These are phyloP conservation scores for Crotophaga sulcirostris DNA, from an alignment of 2,113 vertebrate species.

Conservation along the genomic window DNA sequence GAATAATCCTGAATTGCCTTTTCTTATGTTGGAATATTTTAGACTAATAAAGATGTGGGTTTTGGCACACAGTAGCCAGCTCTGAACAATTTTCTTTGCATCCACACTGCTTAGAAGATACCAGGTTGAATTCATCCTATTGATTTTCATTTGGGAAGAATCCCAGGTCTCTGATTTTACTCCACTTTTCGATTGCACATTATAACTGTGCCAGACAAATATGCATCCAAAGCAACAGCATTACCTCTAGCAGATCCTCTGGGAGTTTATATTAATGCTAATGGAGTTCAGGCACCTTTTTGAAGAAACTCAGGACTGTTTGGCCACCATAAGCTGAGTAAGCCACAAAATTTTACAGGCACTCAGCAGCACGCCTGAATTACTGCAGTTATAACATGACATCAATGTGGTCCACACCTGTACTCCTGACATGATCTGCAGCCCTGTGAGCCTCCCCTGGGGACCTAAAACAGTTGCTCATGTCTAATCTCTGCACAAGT, in stretches of 20 bases:
- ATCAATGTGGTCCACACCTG: background rate
- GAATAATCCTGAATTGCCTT: background rate
- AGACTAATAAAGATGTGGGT: background rate
- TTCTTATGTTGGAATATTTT: background rate
- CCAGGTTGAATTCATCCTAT: background rate
- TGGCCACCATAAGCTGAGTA: background rate
- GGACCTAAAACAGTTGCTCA: background rate
- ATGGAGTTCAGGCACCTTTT: background rate
- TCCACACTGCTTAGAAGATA: background rate
- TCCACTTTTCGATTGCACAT: background rate
- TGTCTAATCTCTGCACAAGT: background rate
- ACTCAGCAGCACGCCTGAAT: background rate
- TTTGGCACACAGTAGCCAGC: background rate
- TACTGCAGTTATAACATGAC: background rate
- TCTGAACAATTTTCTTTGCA: background rate
- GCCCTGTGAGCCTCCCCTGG: background rate
- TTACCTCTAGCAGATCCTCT: background rate
- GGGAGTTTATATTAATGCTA: background rate
- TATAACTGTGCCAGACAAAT: background rate
- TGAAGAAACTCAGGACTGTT: background rate
- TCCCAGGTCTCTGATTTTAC: background rate
- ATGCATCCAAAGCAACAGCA: background rate
- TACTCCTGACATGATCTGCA: background rate
- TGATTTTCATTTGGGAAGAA: background rate
- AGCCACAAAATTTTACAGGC: background rate